Percentiles rank a stretch among this genome's conserved stretches.
phyloP scores from a whole-genome alignment of 1,140 invertebrate species.

The Pomacea maculata region DNA sequence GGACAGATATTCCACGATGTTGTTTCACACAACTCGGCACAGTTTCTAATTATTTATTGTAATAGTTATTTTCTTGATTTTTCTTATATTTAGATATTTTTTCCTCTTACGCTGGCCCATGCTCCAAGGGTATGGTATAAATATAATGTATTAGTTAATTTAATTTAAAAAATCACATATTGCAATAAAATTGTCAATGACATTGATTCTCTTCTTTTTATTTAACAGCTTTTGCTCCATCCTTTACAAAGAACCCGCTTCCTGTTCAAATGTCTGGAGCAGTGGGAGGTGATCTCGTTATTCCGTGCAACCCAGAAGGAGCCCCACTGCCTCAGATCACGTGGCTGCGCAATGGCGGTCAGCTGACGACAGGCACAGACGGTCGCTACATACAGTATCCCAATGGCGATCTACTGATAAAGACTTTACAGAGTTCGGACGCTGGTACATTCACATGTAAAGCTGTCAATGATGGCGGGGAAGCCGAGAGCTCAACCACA shows the following conservation, averaged over 20 bases:
- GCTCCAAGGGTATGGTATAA: neutral
- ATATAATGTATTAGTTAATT: neutral
- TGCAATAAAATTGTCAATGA: neutral
- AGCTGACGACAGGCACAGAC: slow-evolving; percentile 58
- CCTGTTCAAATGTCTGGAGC: slow-evolving; percentile 89
- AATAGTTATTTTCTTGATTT: neutral
- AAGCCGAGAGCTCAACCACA: slow-evolving; percentile 34
- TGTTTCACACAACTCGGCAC: too few species aligned
- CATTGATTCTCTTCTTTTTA: neutral
- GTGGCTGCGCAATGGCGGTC: slow-evolving; percentile 91
- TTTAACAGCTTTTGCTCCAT: slow-evolving; percentile 80
- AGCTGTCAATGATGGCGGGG: slow-evolving; percentile 49
- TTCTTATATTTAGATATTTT: neutral
- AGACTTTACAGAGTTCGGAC: slow-evolving; percentile 35
- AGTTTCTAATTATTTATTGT: slow-evolving; percentile 66
- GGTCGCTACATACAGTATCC: slow-evolving; percentile 38
- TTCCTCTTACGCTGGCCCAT: neutral
- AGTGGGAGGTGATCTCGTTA: slow-evolving; percentile 89
- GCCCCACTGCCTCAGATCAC: slow-evolving; percentile 80
- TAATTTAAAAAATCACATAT: neutral
- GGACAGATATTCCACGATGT: too few species aligned
- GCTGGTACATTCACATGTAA: slow-evolving; percentile 52
- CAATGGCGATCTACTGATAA: slow-evolving; percentile 50
- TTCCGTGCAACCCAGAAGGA: slow-evolving; percentile 92
- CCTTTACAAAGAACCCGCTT: slow-evolving; percentile 89